These are phyloP conservation scores for Gymnoscopelus braueri DNA, from an alignment of 2,797 vertebrate species.

Conservation along the genomic window DNA sequence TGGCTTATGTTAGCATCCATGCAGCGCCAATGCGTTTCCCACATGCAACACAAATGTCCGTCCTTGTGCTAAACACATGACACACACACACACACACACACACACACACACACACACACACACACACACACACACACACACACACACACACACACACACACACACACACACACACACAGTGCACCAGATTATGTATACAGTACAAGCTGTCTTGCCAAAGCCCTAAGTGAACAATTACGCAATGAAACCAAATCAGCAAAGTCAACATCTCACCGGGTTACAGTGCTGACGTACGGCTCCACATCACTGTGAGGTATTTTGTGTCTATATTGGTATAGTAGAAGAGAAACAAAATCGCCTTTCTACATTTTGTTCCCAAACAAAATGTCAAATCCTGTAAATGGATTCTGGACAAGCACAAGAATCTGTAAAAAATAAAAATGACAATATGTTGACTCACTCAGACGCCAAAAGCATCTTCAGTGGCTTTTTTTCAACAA, in stretches of 20 bases:
- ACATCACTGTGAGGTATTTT: not conserved
- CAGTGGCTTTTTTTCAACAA: too few species aligned
- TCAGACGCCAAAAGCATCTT: too few species aligned
- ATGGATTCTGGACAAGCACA: not conserved
- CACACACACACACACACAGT: not conserved
- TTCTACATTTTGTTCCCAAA: not conserved
- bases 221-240: constrained; percentile 35
- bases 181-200: too few species aligned
- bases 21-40: constrained; percentile 25
- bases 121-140: not conserved
- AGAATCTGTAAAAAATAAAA: not conserved
- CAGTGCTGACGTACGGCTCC: not conserved
- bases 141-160: not conserved
- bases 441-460: too few species aligned
- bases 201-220: not conserved
- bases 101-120: not conserved
- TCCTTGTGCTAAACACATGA: not conserved
- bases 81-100: constrained; percentile 7
- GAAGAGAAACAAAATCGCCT: not conserved
- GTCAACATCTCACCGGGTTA: constrained; percentile 3
- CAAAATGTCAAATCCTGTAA: not conserved
- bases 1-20: constrained; percentile 29
- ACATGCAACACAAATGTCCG: constrained; percentile 6
- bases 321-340: not conserved
- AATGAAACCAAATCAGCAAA: constrained; percentile 19